phyloP scores from a whole-genome alignment of 2,888 invertebrate species.

The Hydraecia micacea region DNA sequence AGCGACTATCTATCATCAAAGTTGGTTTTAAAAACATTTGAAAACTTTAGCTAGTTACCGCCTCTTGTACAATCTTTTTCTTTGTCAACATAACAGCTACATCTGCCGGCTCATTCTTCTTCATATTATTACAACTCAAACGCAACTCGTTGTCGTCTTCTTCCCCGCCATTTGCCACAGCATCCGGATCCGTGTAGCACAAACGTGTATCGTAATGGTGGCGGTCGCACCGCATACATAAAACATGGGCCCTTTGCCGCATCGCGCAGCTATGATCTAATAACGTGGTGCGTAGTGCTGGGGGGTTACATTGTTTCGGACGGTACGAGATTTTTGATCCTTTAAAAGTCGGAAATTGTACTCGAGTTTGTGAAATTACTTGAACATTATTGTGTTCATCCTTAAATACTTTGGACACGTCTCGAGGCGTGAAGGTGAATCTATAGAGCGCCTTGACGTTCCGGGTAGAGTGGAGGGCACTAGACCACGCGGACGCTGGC shows the following conservation, averaged over 20 bases:
- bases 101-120: not conserved
- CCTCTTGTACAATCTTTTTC: not conserved
- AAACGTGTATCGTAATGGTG: slow-evolving; percentile 65
- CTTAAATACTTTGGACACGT: no score
- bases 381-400: no score
- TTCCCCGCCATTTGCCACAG: slow-evolving; percentile 46
- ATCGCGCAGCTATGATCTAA: slow-evolving; percentile 85
- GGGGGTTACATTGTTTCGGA: slow-evolving; percentile 59
- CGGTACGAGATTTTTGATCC: slow-evolving; percentile 57
- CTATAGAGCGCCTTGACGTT: no score
- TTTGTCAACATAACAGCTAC: not conserved
- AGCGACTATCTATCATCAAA: not conserved
- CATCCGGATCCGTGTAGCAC: slow-evolving; percentile 55
- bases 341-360: not conserved
- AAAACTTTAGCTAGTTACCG: not conserved
- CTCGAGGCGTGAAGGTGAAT: no score
- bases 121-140: slow-evolving; percentile 39
- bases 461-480: no score
- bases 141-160: slow-evolving; percentile 26
- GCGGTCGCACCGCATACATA: slow-evolving; percentile 80
- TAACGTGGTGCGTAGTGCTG: slow-evolving; percentile 82
- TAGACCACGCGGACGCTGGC: no score
- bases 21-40: not conserved
- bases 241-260: slow-evolving; percentile 85
- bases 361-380: not conserved